Conservation (phyloP, 2,888 invertebrate genomes). For the Hemicrepidius hirtus region DNA sequence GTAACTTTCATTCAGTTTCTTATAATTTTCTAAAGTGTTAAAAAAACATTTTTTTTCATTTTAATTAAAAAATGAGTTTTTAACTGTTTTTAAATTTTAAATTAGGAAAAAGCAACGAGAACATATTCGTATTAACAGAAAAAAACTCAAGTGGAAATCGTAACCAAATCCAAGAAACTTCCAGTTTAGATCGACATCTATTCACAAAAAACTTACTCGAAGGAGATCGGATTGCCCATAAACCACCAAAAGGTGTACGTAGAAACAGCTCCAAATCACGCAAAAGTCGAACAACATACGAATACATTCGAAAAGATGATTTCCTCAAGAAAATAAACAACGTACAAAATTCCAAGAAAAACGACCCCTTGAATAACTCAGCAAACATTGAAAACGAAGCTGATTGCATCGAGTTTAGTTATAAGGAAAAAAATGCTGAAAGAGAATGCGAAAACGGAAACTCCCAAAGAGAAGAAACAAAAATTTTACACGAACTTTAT, state of each 20-base stretch:
- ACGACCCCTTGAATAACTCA: slow-evolving; percentile 57
- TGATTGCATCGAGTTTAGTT: slow-evolving; percentile 65
- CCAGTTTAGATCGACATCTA: slow-evolving; percentile 71
- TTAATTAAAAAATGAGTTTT: too few relatives aligned
- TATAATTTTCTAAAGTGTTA: too few relatives aligned
- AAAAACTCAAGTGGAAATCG: slow-evolving; percentile 53
- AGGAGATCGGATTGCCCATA: slow-evolving; percentile 77
- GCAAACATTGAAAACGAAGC: slow-evolving; percentile 54
- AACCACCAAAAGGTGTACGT: slow-evolving; percentile 83
- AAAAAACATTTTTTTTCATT: too few relatives aligned
- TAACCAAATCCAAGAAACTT: slow-evolving; percentile 67
- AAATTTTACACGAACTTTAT: slow-evolving; percentile 63
- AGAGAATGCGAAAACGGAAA: slow-evolving; percentile 66
- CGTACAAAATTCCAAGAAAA: slow-evolving; percentile 58
- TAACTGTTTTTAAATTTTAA: background rate
- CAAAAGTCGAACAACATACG: slow-evolving; percentile 68
- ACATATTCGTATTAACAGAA: slow-evolving; percentile 50
- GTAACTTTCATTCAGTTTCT: too few relatives aligned
- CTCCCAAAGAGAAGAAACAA: slow-evolving; percentile 38
- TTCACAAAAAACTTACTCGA: slow-evolving; percentile 70
- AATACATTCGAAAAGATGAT: slow-evolving; percentile 70
- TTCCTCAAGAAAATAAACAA: slow-evolving; percentile 63
- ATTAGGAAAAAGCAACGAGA: slow-evolving; percentile 46
- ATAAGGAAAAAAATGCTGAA: slow-evolving; percentile 69
- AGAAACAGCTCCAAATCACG: slow-evolving; percentile 77